Conservation (phyloP, 2,888 invertebrate genomes). For the Phaonia tiefii region DNA sequence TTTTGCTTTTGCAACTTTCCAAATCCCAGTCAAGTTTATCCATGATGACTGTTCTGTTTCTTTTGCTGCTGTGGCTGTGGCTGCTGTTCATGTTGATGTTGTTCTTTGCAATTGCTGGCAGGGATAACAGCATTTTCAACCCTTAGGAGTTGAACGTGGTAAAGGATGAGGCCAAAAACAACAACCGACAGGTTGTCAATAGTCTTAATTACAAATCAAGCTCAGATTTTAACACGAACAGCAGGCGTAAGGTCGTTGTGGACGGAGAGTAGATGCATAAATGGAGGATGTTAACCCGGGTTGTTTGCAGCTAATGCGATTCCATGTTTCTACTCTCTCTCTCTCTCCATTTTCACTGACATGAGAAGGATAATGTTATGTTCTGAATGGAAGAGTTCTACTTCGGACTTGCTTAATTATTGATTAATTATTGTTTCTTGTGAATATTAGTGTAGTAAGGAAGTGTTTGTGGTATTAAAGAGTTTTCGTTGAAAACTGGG, state of each 20-base stretch:
- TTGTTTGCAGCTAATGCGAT: background rate
- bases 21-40: conserved; percentile 13
- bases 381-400: background rate
- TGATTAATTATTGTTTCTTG: conserved; percentile 34
- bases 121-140: conserved; percentile 32
- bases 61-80: conserved; percentile 15
- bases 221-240: conserved; percentile 53
- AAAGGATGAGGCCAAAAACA: conserved; percentile 29
- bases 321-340: conserved; percentile 7
- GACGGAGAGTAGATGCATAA: background rate
- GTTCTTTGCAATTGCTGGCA: background rate
- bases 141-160: conserved; percentile 37
- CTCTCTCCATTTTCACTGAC: background rate
- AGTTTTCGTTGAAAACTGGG: background rate
- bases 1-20: background rate
- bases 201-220: conserved; percentile 63
- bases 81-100: background rate
- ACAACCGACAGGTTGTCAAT: conserved; percentile 65
- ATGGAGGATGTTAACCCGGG: no score
- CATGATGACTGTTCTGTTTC: conserved; percentile 18
- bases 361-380: background rate
- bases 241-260: background rate
- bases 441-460: conserved; percentile 20
- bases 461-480: conserved; percentile 18
- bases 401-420: conserved; percentile 46